These are phyloP conservation scores for Leptatherina wallacei DNA, from an alignment of 2,797 vertebrate genomes.

Conservation along the genomic window DNA sequence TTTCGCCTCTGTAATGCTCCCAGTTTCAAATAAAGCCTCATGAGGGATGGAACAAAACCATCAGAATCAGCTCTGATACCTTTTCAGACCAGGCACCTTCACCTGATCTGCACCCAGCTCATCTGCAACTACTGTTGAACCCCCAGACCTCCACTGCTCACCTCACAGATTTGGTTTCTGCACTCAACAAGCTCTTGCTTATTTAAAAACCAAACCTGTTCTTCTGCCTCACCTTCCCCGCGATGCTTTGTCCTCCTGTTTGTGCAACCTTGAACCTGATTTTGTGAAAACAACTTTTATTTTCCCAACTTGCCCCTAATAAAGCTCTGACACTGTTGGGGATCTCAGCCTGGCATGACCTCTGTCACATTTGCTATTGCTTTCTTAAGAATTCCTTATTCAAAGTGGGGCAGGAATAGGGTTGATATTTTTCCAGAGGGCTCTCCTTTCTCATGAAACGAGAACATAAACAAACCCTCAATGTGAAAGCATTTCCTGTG, in stretches of 20 bases:
- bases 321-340: background rate
- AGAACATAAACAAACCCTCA: constrained; percentile 21
- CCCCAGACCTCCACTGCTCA: background rate
- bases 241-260: background rate
- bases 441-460: constrained; percentile 8
- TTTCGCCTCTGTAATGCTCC: background rate
- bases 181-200: background rate
- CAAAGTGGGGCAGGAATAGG: background rate
- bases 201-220: too few species aligned
- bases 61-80: background rate
- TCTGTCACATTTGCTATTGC: constrained; percentile 2
- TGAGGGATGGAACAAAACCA: background rate
- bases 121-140: background rate
- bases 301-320: background rate
- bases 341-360: constrained; percentile 2
- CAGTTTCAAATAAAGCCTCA: background rate
- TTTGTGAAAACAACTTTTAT: background rate
- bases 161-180: background rate
- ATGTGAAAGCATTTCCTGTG: constrained; percentile 21
- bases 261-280: background rate
- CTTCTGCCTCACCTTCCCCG: background rate
- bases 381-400: background rate
- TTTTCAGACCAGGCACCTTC: too few species aligned
- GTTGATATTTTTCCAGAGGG: background rate
- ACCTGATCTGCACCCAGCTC: background rate